Evolutionary conservation across 1,140 invertebrate genomes (phyloP), one percentile per base, ranked within the genome.

Genomic region (Drosophila rufa): DNA sequence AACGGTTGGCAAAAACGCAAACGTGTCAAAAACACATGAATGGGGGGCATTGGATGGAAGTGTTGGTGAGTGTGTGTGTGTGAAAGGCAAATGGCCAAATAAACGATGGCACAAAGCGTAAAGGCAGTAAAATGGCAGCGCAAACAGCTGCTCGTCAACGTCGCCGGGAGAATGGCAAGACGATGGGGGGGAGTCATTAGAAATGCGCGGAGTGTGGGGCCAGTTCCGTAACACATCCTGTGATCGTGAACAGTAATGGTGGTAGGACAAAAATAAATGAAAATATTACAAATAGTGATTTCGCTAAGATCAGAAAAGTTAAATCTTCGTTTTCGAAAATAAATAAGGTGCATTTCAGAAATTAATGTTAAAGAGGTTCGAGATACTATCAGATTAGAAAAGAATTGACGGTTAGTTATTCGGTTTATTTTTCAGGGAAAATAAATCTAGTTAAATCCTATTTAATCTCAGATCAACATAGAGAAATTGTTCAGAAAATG

Each of bases 1-100:
- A 75, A 82, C 65, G 60, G 48, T 58, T 50, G 43, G 19, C 59
- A 74, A 59, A 79, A 76, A 53, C 47, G 84, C 45, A 83, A 89
- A 83, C 80, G 84, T 89, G 84, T 84, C 80, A 83, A 83, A 59
- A 89, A 84, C 76, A 87, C 57, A 55, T 30, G 30, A 73, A 30
- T 27, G 22, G 30, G 36, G 36, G 43, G 50, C 11, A 22, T 27
- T 53, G 42, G 45, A 11, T 58, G 47, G 50, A 11, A 17, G 61
- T 38, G 62, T 50, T 70, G 19, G 59, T 58, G 43, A 8, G 36
- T 38, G 17, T 57, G 50, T 14, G 36, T 17, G n/a, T 14, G 36
- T 17, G 50, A 7, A 14, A 50, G 38, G 67, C 45, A 73, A 69
- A 73, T 60, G 68, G 45, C 53, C 69, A 60, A 43, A 73, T 73